Conservation (phyloP, 35 echinoderm and acorn worm species). For the Ophioderma brevispina region DNA sequence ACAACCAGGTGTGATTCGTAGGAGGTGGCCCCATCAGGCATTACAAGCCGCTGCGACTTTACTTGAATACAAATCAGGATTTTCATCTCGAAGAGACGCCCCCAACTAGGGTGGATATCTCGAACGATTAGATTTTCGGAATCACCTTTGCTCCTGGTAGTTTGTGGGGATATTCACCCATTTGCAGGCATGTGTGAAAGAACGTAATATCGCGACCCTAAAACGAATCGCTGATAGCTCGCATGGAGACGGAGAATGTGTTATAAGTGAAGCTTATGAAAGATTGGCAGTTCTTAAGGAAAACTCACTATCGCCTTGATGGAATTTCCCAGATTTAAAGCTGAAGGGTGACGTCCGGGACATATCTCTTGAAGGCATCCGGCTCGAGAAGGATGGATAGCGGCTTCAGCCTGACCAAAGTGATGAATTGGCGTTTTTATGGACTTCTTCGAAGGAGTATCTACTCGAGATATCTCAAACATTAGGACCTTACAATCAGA, state of each 20-base stretch:
- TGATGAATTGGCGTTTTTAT: background rate
- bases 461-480: background rate
- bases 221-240: background rate
- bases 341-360: background rate
- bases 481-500: background rate
- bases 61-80: constrained; percentile 18
- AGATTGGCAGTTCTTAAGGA: background rate
- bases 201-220: background rate
- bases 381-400: background rate
- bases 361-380: background rate
- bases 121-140: background rate
- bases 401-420: background rate
- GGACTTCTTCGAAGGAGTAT: background rate
- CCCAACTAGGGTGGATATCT: constrained; percentile 25
- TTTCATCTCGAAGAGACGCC: constrained; percentile 49
- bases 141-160: background rate
- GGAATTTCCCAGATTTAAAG: background rate
- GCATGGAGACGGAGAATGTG: background rate
- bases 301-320: background rate
- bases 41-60: constrained; percentile 31
- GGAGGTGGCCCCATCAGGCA: constrained; percentile 31
- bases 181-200: no score
- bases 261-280: background rate
- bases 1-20: constrained; percentile 15
- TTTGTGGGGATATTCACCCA: background rate